Base-by-base conservation (phyloP, 2,888 invertebrate species). In the Andrena camellia region DNA sequence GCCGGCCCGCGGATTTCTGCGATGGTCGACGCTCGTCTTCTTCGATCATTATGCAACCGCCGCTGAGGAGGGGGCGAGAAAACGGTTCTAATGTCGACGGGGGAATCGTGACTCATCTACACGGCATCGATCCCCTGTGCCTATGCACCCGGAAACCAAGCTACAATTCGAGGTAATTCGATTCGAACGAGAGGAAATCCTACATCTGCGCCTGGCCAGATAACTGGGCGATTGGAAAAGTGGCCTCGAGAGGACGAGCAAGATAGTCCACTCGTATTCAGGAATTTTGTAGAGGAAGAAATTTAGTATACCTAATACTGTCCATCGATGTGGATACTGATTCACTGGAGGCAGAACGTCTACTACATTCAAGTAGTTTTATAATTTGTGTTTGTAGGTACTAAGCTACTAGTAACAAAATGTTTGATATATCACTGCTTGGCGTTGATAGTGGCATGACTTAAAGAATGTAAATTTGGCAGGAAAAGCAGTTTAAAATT, bases 81-180 rank as follows among this genome's bases (percentile, higher is more conserved):
- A 60, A 63, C 63, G 20, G 52, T 2, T 60, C 54, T 31, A 73
- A 66, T 50, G 48, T 66, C 73, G 73, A 33, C 69, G 50, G 1
- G 1, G 29, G 64, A 66, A 48, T 79, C 72, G 81, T 81, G 77
- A 81, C 68, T 78, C 67, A 67, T 72, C 66, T 54, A 29, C 4
- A 42, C 48, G 42, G 42, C 67, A 77, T 81, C 81, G 72, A 77
- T 81, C 62, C 59, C 42, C 0, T 42, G 29, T 23, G 59, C 23
- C 26, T 57, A 62, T 62, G 68, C 71, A 72, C 77, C 71, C 77
- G 71, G 77, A 80, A 77, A 71, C 52, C 13, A 20, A 50, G 8
- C 35, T n/a, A 57, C 71, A 60, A 67, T 81, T 70, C 77, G 54
- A 48, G 54, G 67, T 31, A 63, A 31, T 67, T 52, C 48, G 50